phyloP scores from a whole-genome alignment of 2,888 invertebrate species.

The Drosophila suboccidentalis region DNA sequence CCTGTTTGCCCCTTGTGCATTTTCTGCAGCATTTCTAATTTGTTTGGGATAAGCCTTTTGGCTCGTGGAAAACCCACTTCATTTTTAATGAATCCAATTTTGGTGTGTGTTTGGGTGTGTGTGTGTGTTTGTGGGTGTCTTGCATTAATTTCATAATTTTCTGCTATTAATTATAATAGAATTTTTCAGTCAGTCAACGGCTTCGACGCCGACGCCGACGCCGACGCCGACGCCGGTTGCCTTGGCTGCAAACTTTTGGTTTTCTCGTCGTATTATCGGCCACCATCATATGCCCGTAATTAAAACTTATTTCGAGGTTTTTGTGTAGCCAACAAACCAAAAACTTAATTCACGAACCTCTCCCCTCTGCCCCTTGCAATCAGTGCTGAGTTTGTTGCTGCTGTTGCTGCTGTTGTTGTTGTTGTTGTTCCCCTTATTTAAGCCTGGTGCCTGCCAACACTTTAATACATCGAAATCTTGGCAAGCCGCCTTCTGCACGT shows the following conservation, averaged over 20 bases:
- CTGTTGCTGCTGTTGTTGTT: not conserved
- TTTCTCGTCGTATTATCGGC: conserved; percentile 69
- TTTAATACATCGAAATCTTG: conserved; percentile 80
- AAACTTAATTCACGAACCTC: conserved; percentile 68
- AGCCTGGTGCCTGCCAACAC: conserved; percentile 59
- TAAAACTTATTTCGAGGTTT: conserved; percentile 80
- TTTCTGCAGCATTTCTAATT: conserved; percentile 55
- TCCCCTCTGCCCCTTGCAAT: conserved; percentile 37
- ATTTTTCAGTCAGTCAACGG: conserved; percentile 79
- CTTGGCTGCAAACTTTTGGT: conserved; percentile 65
- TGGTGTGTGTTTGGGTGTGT: conserved; percentile 18
- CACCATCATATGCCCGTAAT: conserved; percentile 82
- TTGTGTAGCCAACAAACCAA: conserved; percentile 78
- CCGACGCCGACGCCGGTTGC: conserved; percentile 41
- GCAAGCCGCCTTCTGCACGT: conserved; percentile 65
- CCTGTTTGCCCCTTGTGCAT: conserved; percentile 24
- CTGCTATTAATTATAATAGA: conserved; percentile 80
- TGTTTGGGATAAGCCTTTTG: conserved; percentile 69
- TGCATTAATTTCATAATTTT: conserved; percentile 81
- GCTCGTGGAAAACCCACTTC: conserved; percentile 66
- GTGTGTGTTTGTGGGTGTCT: conserved; percentile 50
- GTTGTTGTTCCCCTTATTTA: conserved; percentile 17
- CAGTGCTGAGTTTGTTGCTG: conserved; percentile 30
- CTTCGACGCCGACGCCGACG: conserved; percentile 44
- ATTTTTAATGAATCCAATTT: conserved; percentile 81